A percentile compares a stretch with the other conserved stretches of the same genome.
These are phyloP conservation scores for Pseudomyrmex concolor DNA, from an alignment of 1,140 invertebrate genomes.

Conservation along the genomic window DNA sequence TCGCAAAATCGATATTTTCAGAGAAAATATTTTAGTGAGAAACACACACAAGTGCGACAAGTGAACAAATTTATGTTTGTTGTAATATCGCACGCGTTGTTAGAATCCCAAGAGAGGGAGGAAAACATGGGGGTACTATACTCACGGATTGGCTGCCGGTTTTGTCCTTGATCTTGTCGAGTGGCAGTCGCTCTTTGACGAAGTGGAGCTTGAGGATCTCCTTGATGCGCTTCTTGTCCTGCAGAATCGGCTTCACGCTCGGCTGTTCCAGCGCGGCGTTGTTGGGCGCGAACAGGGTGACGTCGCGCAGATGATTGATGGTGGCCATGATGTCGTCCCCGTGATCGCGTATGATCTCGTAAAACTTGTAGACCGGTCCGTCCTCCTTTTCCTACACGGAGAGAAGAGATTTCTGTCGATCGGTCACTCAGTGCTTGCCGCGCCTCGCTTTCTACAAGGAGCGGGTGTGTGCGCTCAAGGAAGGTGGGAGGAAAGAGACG, in stretches of 20 bases:
- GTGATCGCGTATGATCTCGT: conserved; percentile 90
- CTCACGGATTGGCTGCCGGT: conserved; percentile 88
- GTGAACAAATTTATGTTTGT: too few relatives aligned
- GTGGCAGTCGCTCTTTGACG: conserved; percentile 89
- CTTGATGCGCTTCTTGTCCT: conserved; percentile 88
- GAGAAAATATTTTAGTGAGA: too few relatives aligned
- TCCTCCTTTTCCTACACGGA: conserved; percentile 89
- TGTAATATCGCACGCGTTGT: too few relatives aligned
- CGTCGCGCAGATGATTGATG: conserved; percentile 89
- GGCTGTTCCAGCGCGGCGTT: conserved; percentile 92
- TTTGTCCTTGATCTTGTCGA: conserved; percentile 90
- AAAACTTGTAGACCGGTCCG: conserved; percentile 92
- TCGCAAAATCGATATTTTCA: too few relatives aligned
- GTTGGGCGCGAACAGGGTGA: conserved; percentile 95
- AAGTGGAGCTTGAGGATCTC: conserved; percentile 94
- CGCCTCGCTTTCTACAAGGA: conserved; percentile 41
- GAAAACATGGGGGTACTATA: too few relatives aligned
- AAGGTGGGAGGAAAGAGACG: not conserved
- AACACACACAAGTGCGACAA: too few relatives aligned
- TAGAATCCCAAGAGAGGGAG: not conserved
- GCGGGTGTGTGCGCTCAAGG: conserved; percentile 11
- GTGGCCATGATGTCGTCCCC: conserved; percentile 90
- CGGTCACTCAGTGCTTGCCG: conserved; percentile 12
- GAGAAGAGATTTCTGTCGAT: conserved; percentile 71
- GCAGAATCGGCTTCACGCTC: conserved; percentile 89